These are phyloP conservation scores for Xiphias gladius DNA, from an alignment of 2,113 vertebrate species.

Conservation along the genomic window DNA sequence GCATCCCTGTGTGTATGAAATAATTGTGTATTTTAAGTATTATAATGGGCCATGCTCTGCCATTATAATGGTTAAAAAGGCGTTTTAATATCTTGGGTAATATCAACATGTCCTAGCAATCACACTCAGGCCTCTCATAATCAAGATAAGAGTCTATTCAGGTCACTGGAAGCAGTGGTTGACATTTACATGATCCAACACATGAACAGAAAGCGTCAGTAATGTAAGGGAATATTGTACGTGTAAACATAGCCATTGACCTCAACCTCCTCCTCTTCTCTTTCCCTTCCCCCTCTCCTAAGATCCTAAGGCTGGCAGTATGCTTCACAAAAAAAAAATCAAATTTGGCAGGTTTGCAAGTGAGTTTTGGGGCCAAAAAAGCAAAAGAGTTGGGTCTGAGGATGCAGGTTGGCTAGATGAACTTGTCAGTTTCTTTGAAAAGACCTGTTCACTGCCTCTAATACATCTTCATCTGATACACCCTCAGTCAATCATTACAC, in stretches of 20 bases:
- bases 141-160: conserved; percentile 26
- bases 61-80: conserved; percentile 5
- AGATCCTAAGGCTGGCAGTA: conserved; percentile 31
- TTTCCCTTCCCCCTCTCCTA: neutral
- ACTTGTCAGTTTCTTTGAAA: neutral
- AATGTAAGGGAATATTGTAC: conserved; percentile 29
- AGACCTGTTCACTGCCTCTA: neutral
- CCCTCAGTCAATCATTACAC: neutral
- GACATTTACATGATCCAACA: conserved; percentile 10
- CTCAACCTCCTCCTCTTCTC: neutral
- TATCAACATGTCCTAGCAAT: conserved; percentile 34
- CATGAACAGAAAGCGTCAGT: neutral
- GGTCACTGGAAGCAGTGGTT: conserved; percentile 11
- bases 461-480: neutral
- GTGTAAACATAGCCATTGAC: conserved; percentile 53
- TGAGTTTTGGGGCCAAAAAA: neutral
- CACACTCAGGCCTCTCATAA: conserved; percentile 30
- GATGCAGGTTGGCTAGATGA: neutral
- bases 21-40: neutral
- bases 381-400: neutral
- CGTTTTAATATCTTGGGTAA: neutral
- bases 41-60: neutral
- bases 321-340: conserved; percentile 52
- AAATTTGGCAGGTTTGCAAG: conserved; percentile 30
- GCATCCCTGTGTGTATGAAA: neutral